These are phyloP conservation scores for Agonum fuliginosum DNA, from an alignment of 2,888 invertebrate species.

Conservation along the genomic window DNA sequence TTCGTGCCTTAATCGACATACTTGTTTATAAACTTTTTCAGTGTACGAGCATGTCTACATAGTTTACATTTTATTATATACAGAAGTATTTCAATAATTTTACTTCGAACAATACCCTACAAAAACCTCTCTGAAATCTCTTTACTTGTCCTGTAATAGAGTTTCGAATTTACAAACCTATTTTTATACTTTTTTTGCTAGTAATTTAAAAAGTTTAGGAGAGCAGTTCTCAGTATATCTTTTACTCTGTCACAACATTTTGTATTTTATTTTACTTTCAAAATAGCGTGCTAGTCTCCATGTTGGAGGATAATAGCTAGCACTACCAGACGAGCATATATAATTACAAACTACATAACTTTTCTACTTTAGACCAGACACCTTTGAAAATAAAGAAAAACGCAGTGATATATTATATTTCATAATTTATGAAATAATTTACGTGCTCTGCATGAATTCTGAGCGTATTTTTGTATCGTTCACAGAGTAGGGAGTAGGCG, in stretches of 20 bases:
- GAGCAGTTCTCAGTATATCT: neutral
- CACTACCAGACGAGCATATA: constrained; percentile 26
- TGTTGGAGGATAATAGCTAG: neutral
- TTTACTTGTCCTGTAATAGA: too few relatives aligned
- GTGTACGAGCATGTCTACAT: too few relatives aligned
- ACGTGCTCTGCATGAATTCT: neutral
- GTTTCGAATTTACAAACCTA: too few relatives aligned
- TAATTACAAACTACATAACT: constrained; percentile 33
- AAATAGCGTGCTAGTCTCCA: constrained; percentile 6
- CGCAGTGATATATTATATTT: constrained; percentile 12
- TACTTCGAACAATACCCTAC: too few relatives aligned
- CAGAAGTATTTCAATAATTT: too few relatives aligned
- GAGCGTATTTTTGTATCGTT: neutral
- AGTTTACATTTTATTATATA: too few relatives aligned
- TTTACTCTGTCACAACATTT: constrained; percentile 17
- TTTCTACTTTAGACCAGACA: neutral
- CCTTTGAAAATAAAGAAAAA: constrained; percentile 14
- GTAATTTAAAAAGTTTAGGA: too few relatives aligned
- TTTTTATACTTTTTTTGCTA: too few relatives aligned
- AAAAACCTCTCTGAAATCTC: too few relatives aligned
- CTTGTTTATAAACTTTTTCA: too few relatives aligned
- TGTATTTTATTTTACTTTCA: constrained; percentile 13
- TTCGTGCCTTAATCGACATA: too few relatives aligned
- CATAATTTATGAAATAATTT: constrained; percentile 24
- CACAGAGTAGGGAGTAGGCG: neutral